These are phyloP conservation scores for Xylota sylvarum DNA, from an alignment of 2,888 invertebrate genomes.

Conservation along the genomic window DNA sequence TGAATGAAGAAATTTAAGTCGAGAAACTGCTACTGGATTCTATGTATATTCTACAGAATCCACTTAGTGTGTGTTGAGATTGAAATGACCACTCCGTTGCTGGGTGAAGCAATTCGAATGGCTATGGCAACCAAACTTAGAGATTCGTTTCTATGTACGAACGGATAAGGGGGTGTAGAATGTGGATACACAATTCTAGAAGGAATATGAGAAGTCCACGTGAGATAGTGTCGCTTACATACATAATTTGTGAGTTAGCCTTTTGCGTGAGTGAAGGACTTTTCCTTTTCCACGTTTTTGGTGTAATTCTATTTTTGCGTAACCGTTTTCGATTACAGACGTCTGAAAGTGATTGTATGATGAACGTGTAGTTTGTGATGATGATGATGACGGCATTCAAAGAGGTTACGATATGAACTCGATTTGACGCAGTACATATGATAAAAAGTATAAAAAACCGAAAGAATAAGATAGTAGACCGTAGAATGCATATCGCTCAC, in stretches of 20 bases:
- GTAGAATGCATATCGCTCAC: too few relatives aligned
- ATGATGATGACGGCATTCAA: not conserved
- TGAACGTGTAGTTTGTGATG: not conserved
- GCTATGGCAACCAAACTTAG: conserved; percentile 48
- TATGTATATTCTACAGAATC: conserved; percentile 50
- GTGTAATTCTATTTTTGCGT: not conserved
- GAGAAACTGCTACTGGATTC: conserved; percentile 17
- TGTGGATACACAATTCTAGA: conserved; percentile 10
- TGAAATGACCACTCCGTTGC: conserved; percentile 66
- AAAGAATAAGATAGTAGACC: too few relatives aligned
- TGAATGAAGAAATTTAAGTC: conserved; percentile 56
- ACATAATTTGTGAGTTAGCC: not conserved
- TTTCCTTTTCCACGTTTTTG: not conserved
- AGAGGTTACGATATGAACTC: not conserved
- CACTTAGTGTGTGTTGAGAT: conserved; percentile 47
- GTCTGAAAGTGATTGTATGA: not conserved
- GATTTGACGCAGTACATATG: too few relatives aligned
- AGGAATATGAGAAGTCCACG: conserved; percentile 32
- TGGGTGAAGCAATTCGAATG: conserved; percentile 34
- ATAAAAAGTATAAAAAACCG: too few relatives aligned
- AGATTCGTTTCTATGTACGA: conserved; percentile 39
- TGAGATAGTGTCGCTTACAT: conserved; percentile 20
- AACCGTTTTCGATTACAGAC: conserved; percentile 9
- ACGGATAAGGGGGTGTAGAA: conserved; percentile 14
- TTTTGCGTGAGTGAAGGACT: not conserved